Base-by-base conservation (phyloP, 2,113 vertebrate species). In the Rhinoptilus africanus region DNA sequence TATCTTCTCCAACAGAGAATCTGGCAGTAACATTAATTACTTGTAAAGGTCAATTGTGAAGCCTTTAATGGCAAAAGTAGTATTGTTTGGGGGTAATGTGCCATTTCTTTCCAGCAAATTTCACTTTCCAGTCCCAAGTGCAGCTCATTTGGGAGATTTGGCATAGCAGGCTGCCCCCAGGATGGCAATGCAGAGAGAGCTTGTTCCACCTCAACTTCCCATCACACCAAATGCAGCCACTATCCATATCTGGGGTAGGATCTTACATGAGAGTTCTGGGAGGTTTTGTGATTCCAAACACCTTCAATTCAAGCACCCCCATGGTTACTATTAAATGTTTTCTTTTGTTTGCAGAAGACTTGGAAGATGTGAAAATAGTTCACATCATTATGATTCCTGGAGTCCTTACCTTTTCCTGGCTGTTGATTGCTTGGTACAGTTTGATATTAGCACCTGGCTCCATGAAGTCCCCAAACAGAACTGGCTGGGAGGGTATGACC, bases 401-500 rank as follows among this genome's bases (percentile, higher is more conserved):
- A 4, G 13, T 35, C 75, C 95, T 88, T 89, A 99, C 99, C 97
- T 98, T 98, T 28, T 97, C 98, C 89, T 97, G 97, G 80, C 98
- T 98, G 13, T 98, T 85, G 9, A 99, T 99, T 68, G 97, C 96
- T 92, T 98, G 95, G 59, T 99, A 99, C 43, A 97, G 45, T 94
- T 98, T 99, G 89, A 79, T 69, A 39, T 98, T 98, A 13, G 98
- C 87, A 74, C 96, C 98, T 39, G 98, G 98, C 6, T 96, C 96
- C 98, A 99, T 99, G 95, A 99, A 99, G 97, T 99, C 99, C 30
- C 99, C 99, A 32, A 98, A 99, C 7, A 99, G 96, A 95, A 99
- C 96, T 41, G 99, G 99, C 73, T 98, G 98, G 83, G 73, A 97
- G 12, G 98, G 98, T 24, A 99, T 88, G 53, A 99, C 98, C 60